These are phyloP conservation scores for Liasis olivaceus DNA, from an alignment of 2,797 vertebrate genomes.

Conservation along the genomic window DNA sequence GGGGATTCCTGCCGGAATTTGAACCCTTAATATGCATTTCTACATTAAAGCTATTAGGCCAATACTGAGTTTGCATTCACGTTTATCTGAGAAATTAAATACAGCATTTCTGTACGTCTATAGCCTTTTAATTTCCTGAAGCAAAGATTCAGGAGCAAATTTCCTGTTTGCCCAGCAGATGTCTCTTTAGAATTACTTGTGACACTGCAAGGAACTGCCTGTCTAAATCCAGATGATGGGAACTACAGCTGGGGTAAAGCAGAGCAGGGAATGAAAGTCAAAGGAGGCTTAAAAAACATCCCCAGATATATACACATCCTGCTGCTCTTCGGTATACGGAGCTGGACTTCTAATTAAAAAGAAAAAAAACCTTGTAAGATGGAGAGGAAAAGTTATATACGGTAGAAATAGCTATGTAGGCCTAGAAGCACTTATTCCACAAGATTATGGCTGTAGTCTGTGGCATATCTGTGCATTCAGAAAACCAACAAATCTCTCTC, in stretches of 20 bases:
- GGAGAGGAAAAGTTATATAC: neutral
- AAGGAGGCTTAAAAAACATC: neutral
- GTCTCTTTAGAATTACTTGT: constrained; percentile 9
- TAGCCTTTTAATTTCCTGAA: constrained; percentile 2
- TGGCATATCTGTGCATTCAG: neutral
- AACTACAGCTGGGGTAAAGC: neutral
- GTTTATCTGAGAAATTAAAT: neutral
- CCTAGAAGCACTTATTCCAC: neutral
- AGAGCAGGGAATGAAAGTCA: neutral
- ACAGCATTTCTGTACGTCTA: neutral
- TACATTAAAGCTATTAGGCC: neutral
- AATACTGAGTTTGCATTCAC: neutral
- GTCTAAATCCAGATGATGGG: neutral
- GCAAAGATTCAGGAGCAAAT: constrained; percentile 16
- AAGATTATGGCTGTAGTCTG: neutral
- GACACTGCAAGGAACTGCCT: neutral
- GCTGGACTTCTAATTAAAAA: neutral
- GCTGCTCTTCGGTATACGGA: neutral
- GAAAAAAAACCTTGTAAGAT: neutral
- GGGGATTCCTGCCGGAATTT: neutral
- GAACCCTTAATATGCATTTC: neutral
- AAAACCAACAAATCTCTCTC: neutral
- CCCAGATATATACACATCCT: neutral
- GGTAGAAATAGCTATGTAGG: neutral
- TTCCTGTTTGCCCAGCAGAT: constrained; percentile 16